Percentiles rank a stretch among this genome's conserved stretches.
Conservation (phyloP, 2,888 invertebrate species). For the Toxonevra muliebris region DNA sequence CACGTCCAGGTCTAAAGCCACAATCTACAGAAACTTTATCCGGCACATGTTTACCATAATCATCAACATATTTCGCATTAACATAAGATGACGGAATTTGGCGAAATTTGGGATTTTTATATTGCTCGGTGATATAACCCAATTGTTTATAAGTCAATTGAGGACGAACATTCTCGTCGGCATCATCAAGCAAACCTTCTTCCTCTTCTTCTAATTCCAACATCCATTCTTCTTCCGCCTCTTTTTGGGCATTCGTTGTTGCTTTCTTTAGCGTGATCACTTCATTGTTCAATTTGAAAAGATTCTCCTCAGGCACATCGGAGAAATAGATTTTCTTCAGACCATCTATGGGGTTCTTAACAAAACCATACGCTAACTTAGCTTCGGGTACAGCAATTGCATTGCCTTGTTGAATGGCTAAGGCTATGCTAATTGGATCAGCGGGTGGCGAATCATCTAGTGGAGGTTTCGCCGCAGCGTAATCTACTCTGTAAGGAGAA, state of each 20-base stretch:
- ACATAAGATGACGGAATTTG: constrained; percentile 26
- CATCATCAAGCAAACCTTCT: constrained; percentile 30
- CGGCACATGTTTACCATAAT: constrained; percentile 12
- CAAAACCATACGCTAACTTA: constrained; percentile 67
- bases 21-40: constrained; percentile 50
- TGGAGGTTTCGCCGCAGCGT: background rate
- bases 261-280: constrained; percentile 66
- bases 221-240: constrained; percentile 46
- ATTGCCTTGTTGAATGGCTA: constrained; percentile 64
- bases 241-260: constrained; percentile 26
- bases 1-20: constrained; percentile 54
- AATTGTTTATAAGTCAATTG: constrained; percentile 64
- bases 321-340: constrained; percentile 50
- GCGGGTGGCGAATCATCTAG: constrained; percentile 58
- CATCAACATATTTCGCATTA: background rate
- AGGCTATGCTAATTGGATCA: constrained; percentile 66
- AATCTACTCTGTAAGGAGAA: background rate
- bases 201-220: constrained; percentile 29
- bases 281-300: constrained; percentile 67
- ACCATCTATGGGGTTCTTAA: constrained; percentile 65
- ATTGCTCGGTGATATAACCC: constrained; percentile 65
- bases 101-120: constrained; percentile 54
- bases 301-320: constrained; percentile 67
- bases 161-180: constrained; percentile 45
- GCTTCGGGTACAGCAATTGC: constrained; percentile 66